These are phyloP conservation scores for Nycticebus coucang DNA, from an alignment of 2,113 vertebrate species.

Conservation along the genomic window DNA sequence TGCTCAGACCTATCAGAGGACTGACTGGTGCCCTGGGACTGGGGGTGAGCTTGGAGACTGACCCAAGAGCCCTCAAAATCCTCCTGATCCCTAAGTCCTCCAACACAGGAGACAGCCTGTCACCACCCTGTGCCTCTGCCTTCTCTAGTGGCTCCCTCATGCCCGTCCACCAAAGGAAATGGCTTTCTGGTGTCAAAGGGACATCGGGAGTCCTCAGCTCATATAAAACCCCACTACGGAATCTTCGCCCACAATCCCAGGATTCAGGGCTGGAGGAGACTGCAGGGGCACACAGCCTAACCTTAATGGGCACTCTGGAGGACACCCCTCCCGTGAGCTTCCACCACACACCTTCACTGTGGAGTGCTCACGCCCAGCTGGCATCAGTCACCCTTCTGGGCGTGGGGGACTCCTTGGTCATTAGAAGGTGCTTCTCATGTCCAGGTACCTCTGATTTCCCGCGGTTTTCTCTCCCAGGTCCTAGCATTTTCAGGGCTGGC, in stretches of 20 bases:
- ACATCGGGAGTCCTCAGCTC: neutral
- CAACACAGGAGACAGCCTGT: neutral
- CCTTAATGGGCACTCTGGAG: neutral
- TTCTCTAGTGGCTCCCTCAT: conserved; percentile 51
- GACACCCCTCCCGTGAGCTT: neutral
- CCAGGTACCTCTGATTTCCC: neutral
- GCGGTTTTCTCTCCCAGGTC: neutral
- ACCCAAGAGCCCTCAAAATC: neutral
- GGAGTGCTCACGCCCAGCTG: neutral
- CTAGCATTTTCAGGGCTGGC: neutral
- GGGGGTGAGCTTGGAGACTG: neutral
- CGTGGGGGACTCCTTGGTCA: neutral
- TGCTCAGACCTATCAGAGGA: neutral
- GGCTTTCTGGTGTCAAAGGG: neutral
- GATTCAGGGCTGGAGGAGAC: neutral
- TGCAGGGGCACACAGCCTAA: rapidly evolving
- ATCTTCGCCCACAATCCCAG: neutral
- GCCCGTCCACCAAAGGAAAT: neutral
- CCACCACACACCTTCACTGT: neutral
- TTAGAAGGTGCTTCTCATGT: neutral
- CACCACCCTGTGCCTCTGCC: neutral
- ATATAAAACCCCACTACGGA: neutral
- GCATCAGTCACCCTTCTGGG: neutral
- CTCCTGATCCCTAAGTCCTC: neutral
- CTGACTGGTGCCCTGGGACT: neutral